Evolutionary conservation across 2,888 invertebrate genomes (phyloP).

Genomic region (Acronicta alni): DNA sequence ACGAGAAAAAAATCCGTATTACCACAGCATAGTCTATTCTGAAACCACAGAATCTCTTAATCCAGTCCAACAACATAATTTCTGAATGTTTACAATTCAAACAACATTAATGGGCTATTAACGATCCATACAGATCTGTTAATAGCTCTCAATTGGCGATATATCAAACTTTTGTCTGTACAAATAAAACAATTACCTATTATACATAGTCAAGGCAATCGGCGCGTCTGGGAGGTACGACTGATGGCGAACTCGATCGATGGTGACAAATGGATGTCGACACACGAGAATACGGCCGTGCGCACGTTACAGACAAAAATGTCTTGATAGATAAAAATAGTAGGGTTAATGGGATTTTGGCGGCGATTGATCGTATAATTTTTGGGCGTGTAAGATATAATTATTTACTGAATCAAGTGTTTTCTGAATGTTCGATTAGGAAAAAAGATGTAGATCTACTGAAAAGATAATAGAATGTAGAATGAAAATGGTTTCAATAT

Average conservation of each 20-base stretch:
- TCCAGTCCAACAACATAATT: constrained; percentile 49
- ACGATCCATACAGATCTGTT: constrained; percentile 37
- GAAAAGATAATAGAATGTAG: no score
- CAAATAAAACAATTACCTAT: constrained; percentile 64
- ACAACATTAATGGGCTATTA: constrained; percentile 53
- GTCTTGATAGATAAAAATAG: constrained; percentile 49
- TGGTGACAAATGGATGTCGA: constrained; percentile 84
- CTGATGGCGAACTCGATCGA: constrained; percentile 76
- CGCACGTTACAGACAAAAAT: constrained; percentile 54
- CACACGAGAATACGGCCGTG: constrained; percentile 60
- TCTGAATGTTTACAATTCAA: constrained; percentile 50
- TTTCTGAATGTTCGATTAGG: no score
- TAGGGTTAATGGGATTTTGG: constrained; percentile 42
- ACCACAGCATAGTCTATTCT: constrained; percentile 33
- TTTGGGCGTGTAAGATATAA: constrained; percentile 1
- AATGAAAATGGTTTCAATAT: no score
- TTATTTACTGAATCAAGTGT: constrained; percentile 21
- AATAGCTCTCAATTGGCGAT: constrained; percentile 54
- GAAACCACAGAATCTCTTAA: constrained; percentile 51
- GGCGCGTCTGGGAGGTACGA: constrained; percentile 63
- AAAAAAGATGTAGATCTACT: no score
- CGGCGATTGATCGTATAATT: constrained; percentile 37
- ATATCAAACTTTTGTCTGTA: constrained; percentile 57
- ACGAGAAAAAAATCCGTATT: constrained; percentile 7
- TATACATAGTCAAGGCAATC: constrained; percentile 55